Evolutionary conservation across 2,888 invertebrate genomes (phyloP).

Genomic region (Monochamus alternatus): DNA sequence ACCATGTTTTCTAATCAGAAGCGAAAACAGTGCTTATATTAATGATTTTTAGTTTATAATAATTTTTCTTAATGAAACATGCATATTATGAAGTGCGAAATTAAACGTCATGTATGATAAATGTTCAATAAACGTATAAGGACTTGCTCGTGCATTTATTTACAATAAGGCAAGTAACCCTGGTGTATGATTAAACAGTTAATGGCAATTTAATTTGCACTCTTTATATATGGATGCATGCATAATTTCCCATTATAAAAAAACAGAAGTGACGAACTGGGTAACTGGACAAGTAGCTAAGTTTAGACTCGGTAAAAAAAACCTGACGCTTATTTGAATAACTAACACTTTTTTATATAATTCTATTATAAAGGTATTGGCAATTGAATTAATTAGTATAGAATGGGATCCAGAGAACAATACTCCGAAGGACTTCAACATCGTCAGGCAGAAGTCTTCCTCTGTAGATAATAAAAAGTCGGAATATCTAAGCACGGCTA

Average conservation of each 20-base stretch:
- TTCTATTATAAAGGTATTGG: neutral
- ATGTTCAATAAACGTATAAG: too few relatives aligned
- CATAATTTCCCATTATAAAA: neutral
- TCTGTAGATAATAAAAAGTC: neutral
- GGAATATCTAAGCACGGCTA: neutral
- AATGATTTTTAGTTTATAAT: neutral
- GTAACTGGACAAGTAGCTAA: neutral
- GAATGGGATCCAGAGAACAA: neutral
- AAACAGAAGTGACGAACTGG: neutral
- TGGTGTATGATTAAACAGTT: conserved; percentile 11
- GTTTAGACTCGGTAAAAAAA: neutral
- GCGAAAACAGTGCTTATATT: too few relatives aligned
- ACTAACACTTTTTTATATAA: neutral
- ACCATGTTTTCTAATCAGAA: too few relatives aligned
- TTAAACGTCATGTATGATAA: too few relatives aligned
- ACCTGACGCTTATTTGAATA: neutral
- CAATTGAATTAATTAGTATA: conserved; percentile 3
- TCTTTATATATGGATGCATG: neutral
- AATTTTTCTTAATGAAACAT: too few relatives aligned
- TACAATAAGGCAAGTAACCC: conserved; percentile 1
- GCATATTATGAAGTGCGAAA: too few relatives aligned
- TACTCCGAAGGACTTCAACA: conserved; percentile 9
- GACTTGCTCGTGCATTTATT: neutral
- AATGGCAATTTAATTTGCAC: conserved; percentile 7
- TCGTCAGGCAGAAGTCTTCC: conserved; percentile 1